A percentile compares a stretch with the other conserved stretches of the same genome.
Evolutionary conservation across 2,113 vertebrate genomes (phyloP).

Genomic region (Sarotherodon lohbergeri): DNA sequence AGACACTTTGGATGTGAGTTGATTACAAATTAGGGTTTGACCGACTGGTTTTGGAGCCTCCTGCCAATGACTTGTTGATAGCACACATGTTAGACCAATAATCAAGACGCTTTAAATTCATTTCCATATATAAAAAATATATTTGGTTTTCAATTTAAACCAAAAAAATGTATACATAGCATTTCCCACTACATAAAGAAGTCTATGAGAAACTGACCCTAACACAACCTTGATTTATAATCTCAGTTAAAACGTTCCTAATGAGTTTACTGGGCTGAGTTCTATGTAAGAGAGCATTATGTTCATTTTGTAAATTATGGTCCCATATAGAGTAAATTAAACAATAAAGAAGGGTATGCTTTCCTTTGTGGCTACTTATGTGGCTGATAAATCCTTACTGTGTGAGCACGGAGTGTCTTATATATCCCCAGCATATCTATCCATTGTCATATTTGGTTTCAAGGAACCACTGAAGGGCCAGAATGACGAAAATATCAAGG

Average conservation of each 20-base stretch:
- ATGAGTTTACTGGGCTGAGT: neutral
- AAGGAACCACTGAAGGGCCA: neutral
- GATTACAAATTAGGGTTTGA: constrained; percentile 28
- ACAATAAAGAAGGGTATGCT: neutral
- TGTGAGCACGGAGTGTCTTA: neutral
- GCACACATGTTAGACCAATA: neutral
- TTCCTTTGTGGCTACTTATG: neutral
- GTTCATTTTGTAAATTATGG: neutral
- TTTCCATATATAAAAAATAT: neutral
- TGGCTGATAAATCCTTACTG: neutral
- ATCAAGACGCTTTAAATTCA: neutral
- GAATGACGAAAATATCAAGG: neutral
- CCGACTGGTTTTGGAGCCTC: neutral
- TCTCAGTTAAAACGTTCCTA: neutral
- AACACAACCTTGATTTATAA: neutral
- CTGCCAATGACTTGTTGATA: neutral
- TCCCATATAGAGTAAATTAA: neutral
- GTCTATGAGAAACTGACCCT: neutral
- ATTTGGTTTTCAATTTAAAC: neutral
- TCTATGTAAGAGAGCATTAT: neutral
- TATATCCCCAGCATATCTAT: neutral
- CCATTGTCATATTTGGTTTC: neutral
- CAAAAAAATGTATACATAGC: neutral
- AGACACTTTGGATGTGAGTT: constrained; percentile 15
- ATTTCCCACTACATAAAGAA: neutral